Conservation (phyloP, 2,888 invertebrate species). For the Eubasilissa splendida region DNA sequence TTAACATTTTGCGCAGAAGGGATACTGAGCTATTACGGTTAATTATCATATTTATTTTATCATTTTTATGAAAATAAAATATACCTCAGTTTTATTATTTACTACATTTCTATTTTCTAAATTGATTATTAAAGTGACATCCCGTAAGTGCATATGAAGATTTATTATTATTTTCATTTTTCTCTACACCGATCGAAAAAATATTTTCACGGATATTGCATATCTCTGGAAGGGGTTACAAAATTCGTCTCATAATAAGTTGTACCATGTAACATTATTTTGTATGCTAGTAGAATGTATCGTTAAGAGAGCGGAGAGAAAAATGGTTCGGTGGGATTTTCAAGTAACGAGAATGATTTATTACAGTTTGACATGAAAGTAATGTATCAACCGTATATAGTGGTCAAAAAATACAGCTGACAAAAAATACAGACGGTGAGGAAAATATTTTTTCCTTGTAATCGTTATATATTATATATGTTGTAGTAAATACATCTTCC, state of each 20-base stretch:
- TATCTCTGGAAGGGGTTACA: too few species aligned
- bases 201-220: too few species aligned
- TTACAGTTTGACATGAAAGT: constrained; percentile 58
- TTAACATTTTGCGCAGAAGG: not conserved
- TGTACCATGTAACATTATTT: constrained; percentile 29
- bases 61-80: too few species aligned
- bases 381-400: constrained; percentile 54
- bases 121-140: too few species aligned
- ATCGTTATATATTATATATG: constrained; percentile 10
- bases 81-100: too few species aligned
- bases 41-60: too few species aligned
- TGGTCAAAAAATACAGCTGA: constrained; percentile 29
- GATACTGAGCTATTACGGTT: too few species aligned
- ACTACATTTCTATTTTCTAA: too few species aligned
- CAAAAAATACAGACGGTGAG: not conserved
- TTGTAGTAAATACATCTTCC: too few species aligned
- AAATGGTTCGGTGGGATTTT: constrained; percentile 55
- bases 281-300: constrained; percentile 43
- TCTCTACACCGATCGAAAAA: too few species aligned
- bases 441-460: constrained; percentile 29
- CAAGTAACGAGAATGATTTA: constrained; percentile 57
- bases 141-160: too few species aligned
- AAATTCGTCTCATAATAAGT: constrained; percentile 32
- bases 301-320: constrained; percentile 51
- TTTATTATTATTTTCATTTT: too few species aligned